Evolutionary conservation across 1,140 invertebrate species (phyloP).

Genomic region (Nixonia krombeini): DNA sequence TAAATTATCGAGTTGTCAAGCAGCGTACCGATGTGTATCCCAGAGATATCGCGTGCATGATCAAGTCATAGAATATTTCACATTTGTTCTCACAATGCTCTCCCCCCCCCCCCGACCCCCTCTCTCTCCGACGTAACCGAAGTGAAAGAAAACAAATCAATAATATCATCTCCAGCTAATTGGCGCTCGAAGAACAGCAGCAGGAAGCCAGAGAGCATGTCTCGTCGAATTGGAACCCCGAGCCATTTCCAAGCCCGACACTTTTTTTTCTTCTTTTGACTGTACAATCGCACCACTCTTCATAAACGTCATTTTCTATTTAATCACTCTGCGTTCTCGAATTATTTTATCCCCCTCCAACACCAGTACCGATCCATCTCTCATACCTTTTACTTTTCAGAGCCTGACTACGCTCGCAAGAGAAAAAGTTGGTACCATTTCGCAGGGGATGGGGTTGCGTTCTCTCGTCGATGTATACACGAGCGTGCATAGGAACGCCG

Average conservation of each 20-base stretch:
- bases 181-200: slow-evolving; percentile 26
- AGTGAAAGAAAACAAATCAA: slow-evolving; percentile 12
- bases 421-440: too few species aligned
- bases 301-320: slow-evolving; percentile 53
- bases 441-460: too few species aligned
- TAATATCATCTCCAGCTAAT: slow-evolving; percentile 25
- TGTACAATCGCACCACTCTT: slow-evolving; percentile 47
- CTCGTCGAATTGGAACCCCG: slow-evolving; percentile 39
- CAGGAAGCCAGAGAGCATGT: slow-evolving; percentile 30
- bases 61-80: slow-evolving; percentile 6
- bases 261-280: slow-evolving; percentile 45
- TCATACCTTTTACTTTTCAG: neutral
- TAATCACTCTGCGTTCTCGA: slow-evolving; percentile 39
- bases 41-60: slow-evolving; percentile 17
- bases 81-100: neutral
- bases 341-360: slow-evolving; percentile 27
- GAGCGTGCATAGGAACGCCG: too few species aligned
- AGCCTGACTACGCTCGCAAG: too few species aligned
- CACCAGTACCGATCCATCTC: slow-evolving; percentile 2
- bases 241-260: slow-evolving; percentile 11
- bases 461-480: too few species aligned
- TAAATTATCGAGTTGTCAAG: slow-evolving; percentile 35
- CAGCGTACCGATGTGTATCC: slow-evolving; percentile 22
- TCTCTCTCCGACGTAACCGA: slow-evolving; percentile 3
- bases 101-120: neutral